These are phyloP conservation scores for Micronycteris hirsuta DNA, from an alignment of 2,113 vertebrate genomes.

Conservation along the genomic window DNA sequence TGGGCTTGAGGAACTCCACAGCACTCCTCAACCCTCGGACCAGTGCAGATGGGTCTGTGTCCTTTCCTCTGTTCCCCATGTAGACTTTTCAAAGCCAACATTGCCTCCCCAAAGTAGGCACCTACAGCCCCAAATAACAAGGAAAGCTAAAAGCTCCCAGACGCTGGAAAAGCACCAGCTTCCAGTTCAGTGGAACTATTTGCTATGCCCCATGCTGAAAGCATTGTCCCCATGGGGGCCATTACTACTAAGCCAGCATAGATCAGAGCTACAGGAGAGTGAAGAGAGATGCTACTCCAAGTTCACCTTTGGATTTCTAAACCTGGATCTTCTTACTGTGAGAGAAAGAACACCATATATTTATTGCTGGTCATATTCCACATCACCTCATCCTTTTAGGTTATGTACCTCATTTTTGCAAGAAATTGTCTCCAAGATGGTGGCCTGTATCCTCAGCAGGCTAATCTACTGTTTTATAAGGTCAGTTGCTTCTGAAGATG, in stretches of 20 bases:
- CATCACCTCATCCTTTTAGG: neutral
- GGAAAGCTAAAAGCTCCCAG: neutral
- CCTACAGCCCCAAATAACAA: neutral
- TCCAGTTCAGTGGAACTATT: neutral
- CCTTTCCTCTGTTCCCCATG: neutral
- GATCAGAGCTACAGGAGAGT: neutral
- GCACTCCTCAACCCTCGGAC: neutral
- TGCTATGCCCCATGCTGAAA: too few species aligned
- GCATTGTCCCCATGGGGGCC: neutral
- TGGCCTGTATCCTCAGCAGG: neutral
- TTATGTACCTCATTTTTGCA: neutral
- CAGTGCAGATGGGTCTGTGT: neutral
- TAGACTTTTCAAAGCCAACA: neutral
- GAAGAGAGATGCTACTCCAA: neutral
- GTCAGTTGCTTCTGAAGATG: neutral
- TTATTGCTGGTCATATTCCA: neutral
- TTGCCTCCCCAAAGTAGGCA: neutral
- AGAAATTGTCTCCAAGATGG: neutral
- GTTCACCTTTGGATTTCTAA: neutral
- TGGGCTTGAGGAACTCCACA: neutral
- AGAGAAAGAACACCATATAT: neutral
- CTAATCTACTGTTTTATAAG: neutral
- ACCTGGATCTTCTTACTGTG: neutral
- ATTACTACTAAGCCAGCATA: neutral
- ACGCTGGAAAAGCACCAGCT: neutral